Base-by-base conservation (phyloP, 1,140 invertebrate genomes). In the Lucilia sericata region DNA sequence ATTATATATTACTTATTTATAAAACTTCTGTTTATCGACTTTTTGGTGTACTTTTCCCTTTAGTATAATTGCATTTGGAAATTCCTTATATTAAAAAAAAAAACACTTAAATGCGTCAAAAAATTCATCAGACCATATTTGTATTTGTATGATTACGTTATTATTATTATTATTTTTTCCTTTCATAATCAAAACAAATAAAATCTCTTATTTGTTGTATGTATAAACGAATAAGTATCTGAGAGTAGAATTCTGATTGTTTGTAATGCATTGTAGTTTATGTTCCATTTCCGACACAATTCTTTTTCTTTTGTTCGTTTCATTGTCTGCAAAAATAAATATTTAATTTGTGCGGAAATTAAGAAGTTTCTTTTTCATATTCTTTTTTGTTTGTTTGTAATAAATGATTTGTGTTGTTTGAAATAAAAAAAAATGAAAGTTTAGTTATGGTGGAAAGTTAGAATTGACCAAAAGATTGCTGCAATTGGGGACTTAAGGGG, bases 341-440 rank as follows among this genome's bases (percentile, higher is more conserved):
- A 70, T 70, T 70, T 70, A 70, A 70, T 70, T 70, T 70, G n/a
- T 70, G n/a, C n/a, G 65, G 65, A 70, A 70, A 70, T 70, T 70
- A 70, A 60, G 55, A 70, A 70, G 65, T 70, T 70, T 70, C 55
- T 60, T 60, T n/a, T 60, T 17, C 14, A 17, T 17, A 17, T n/a
- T 17, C n/a, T 60, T 60, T 70, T 30, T 30, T 30, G 1, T 30
- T 70, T 70, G 17, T 70, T 70, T 70, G 65, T 10, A 8, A 70
- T 21, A 70, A 70, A 21, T 70, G 65, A 21, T 21, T 70, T 70
- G 65, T 70, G 65, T 21, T 60, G 55, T n/a, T 30, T 30, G 25
- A 30, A 30, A 30, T 30, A 30, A 60, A 42, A 42, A 55, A 70
- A 70, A 70, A 70, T 8, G 65, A 70, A 70, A 21, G 19, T 70